A percentile compares a stretch with the other conserved stretches of the same genome.
phyloP scores from a whole-genome alignment of 2,888 invertebrate genomes.

The Trilocha varians region DNA sequence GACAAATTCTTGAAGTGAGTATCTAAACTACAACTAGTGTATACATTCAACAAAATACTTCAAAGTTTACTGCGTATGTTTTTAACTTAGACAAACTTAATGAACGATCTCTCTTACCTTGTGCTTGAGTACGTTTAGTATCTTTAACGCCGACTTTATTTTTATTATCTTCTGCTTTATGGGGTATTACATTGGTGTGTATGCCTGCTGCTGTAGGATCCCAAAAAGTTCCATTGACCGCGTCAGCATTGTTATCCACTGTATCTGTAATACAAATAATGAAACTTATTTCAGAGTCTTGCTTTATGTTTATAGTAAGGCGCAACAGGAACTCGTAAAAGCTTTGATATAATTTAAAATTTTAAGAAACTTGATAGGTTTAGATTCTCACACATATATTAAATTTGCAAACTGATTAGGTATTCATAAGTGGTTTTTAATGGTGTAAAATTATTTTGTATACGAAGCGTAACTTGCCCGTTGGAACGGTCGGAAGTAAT shows the following conservation, averaged over 20 bases:
- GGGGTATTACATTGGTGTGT: conserved; percentile 13
- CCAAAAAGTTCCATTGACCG: conserved; percentile 40
- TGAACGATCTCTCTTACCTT: conserved; percentile 10
- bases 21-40: no score
- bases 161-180: conserved; percentile 10
- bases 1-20: no score
- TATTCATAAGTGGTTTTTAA: no score
- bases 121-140: conserved; percentile 9
- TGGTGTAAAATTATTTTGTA: no score
- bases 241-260: conserved; percentile 24
- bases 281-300: not conserved
- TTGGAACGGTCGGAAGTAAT: conserved; percentile 4
- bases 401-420: no score
- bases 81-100: not conserved
- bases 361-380: no score
- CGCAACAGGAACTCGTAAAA: not conserved
- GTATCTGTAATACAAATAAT: conserved; percentile 34
- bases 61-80: no score
- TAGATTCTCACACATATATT: no score
- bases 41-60: no score
- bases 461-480: not conserved
- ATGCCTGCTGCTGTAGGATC: conserved; percentile 28
- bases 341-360: no score
- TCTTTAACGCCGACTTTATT: conserved; percentile 9
- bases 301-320: not conserved